Base-by-base conservation (phyloP, 2,113 vertebrate genomes). In the Raja brachyura region DNA sequence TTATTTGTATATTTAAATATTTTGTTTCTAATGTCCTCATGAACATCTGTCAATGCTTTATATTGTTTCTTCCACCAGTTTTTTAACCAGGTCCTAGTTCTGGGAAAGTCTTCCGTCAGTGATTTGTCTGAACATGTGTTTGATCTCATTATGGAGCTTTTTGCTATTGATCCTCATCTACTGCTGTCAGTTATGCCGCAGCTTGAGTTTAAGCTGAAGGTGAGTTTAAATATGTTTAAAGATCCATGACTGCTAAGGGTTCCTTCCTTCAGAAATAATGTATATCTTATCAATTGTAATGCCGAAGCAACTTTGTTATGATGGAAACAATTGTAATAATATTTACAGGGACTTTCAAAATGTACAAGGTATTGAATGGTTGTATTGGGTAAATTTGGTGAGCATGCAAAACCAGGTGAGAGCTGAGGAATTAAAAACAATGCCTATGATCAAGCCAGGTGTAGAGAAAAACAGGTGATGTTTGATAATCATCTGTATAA, bases 71-170 rank as follows among this genome's bases (percentile, higher is more conserved):
- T 92, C 70, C 20, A 92, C 14, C 94, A 99, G 99, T 99, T 99
- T 96, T 99, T 99, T 96, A 99, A 99, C 96, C 98, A 99, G 97
- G 99, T 99, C 94, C 96, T 99, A 95, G 98, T 99, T 94, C 97
- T 99, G 96, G 99, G 99, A 93, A 99, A 98, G 94, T 99, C 98
- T 10, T 99, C 99, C 93, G 98, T 99, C 95, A 99, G 98, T 94
- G 99, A 99, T 95, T 96, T 99, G 77, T 99, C 99, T 9, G 99
- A 99, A 94, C 98, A 99, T 48, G 97, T 99, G 56, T 99, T 99
- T 95, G 99, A 99, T 95, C 97, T 99, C 94, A 99, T 99, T 96
- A 98, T 99, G 96, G 99, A 99, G 94, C 98, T 99, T 94, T 99
- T 99, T 95, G 97, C 98, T 93, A 99, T 99, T 93, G 99, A 99